Conservation (phyloP, 2,113 vertebrate genomes). For the Amphiprion percula region DNA sequence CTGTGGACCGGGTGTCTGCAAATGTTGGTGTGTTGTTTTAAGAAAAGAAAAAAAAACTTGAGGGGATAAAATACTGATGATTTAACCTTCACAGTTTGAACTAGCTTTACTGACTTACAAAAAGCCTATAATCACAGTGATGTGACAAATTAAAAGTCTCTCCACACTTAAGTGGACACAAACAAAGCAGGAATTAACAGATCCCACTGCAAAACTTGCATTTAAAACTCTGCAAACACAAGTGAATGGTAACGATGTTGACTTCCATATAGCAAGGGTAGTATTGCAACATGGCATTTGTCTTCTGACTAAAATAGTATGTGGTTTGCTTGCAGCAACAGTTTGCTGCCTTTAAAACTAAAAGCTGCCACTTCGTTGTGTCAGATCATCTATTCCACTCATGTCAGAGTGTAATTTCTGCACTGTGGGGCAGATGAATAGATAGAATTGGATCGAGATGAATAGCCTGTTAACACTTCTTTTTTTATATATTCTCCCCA, state of each 20-base stretch:
- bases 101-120: not conserved
- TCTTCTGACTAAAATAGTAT: slow-evolving; percentile 65
- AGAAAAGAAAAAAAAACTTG: slow-evolving; percentile 23
- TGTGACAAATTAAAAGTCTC: not conserved
- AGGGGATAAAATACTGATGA: slow-evolving; percentile 24
- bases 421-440: slow-evolving; percentile 4
- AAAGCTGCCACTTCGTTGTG: slow-evolving; percentile 17
- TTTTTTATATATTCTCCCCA: not conserved
- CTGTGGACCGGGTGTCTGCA: slow-evolving; percentile 25
- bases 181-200: not conserved
- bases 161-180: not conserved
- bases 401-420: slow-evolving; percentile 6
- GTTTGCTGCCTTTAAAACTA: slow-evolving; percentile 15
- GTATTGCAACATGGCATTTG: slow-evolving; percentile 59
- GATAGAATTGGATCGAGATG: slow-evolving; percentile 2
- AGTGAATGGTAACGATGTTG: slow-evolving; percentile 32
- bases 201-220: not conserved
- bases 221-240: not conserved
- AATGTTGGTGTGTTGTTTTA: slow-evolving; percentile 35
- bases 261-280: slow-evolving; percentile 33
- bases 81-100: slow-evolving; percentile 5
- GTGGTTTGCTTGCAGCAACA: slow-evolving; percentile 14
- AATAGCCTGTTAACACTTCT: slow-evolving; percentile 16
- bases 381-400: not conserved
- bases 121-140: not conserved